phyloP scores from a whole-genome alignment of 2,888 invertebrate genomes.

The Oscheius sp. region DNA sequence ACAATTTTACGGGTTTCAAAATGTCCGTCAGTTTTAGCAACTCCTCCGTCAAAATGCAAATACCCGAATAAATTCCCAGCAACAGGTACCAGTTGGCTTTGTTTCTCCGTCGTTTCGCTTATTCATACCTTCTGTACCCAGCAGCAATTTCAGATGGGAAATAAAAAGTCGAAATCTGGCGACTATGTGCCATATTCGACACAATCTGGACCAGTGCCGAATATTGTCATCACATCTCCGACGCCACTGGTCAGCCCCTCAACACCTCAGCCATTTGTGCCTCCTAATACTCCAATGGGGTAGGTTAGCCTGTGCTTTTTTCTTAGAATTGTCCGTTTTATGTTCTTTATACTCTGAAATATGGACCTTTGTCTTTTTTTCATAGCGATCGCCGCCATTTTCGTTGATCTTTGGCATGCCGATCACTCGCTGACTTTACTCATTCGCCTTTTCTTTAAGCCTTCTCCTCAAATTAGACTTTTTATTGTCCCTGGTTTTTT shows the following conservation, averaged over 20 bases:
- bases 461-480: too few species aligned
- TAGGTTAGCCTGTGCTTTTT: slow-evolving; percentile 1
- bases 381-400: too few species aligned
- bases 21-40: too few species aligned
- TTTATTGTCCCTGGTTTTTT: not conserved
- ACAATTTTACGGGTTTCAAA: too few species aligned
- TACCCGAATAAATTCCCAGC: slow-evolving; percentile 28
- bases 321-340: too few species aligned
- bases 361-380: too few species aligned
- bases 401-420: too few species aligned
- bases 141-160: slow-evolving; percentile 49
- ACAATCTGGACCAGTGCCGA: slow-evolving; percentile 26
- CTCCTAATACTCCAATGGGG: slow-evolving; percentile 23
- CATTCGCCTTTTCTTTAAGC: too few species aligned
- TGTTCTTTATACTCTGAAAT: too few species aligned
- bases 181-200: slow-evolving; percentile 49
- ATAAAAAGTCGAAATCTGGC: slow-evolving; percentile 49
- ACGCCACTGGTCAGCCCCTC: slow-evolving; percentile 33
- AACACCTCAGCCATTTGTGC: slow-evolving; percentile 23
- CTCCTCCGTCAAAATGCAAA: slow-evolving; percentile 26
- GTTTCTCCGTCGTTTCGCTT: not conserved
- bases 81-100: not conserved
- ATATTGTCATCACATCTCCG: slow-evolving; percentile 36
- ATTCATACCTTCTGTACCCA: slow-evolving; percentile 6
- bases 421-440: too few species aligned